Evolutionary conservation across 2,113 vertebrate species (phyloP), one percentile per base, ranked within the genome.

Genomic region (Lipotes vexillifer): DNA sequence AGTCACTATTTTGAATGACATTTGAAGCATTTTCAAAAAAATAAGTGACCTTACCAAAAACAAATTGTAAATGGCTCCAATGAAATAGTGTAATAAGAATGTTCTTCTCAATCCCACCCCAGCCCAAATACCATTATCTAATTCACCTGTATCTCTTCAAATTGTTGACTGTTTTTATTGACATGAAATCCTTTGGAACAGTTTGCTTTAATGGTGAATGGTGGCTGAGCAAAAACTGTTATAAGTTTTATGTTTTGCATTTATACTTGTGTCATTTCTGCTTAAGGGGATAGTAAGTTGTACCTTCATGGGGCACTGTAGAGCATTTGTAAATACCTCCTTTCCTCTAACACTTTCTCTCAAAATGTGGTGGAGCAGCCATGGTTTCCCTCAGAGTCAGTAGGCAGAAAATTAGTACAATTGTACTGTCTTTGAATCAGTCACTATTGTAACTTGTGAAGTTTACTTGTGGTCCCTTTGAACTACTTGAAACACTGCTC

Each of bases 281-380:
- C 21, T 61, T 80, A 33, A 91, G 8, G 3, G 10, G 8, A 55
- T 57, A n/a, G 55, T 17, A 46, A 57, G 27, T 38, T 1, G 12
- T 49, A 13, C 21, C 12, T 20, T 20, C 6, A n/a, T 33, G 25
- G 10, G 11, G 3, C 33, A 49, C 6, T 29, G 9, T 44, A 25
- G 15, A 25, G 11, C 31, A 31, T 55, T 77, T 77, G 17, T 10
- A 20, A 74, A 95, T 29, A 23, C 0, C 0, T 1, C 13, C 5
- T 86, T 91, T n/a, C 31, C 6, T 82, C 78, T 27, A 82, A 86
- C 3, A 78, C 21, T 4, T n/a, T 82, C 33, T 44, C 7, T 44
- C 5, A 2, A 93, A 68, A 93, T 68, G 2, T 49, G 0, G 0
- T 21, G 38, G 1, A 13, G 6, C 4, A 90, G 3, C 0, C 27